phyloP scores from a whole-genome alignment of 2,797 vertebrate species.

The Acestrorhynchus altus region DNA sequence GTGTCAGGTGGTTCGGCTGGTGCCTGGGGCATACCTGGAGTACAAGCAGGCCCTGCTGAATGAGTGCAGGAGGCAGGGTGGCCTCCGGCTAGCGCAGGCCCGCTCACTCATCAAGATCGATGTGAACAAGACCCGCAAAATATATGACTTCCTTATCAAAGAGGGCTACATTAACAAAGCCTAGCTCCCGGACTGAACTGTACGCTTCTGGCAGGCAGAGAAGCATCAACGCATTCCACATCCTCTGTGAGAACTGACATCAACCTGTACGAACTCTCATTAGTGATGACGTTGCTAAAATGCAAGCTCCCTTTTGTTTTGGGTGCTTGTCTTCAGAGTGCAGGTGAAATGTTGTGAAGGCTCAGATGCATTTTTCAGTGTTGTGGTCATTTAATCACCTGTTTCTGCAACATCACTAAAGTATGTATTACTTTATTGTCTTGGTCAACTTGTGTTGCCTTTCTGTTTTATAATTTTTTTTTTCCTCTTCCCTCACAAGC shows the following conservation, averaged over 20 bases:
- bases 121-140: slow-evolving; percentile 98
- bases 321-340: not conserved
- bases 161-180: slow-evolving; percentile 97
- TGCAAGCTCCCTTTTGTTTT: not conserved
- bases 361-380: not conserved
- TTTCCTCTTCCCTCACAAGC: not conserved
- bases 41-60: slow-evolving; percentile 96
- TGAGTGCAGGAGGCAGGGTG: slow-evolving; percentile 95
- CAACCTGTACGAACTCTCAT: not conserved
- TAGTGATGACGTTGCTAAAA: not conserved
- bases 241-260: not conserved
- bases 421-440: not conserved
- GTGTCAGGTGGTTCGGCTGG: slow-evolving; percentile 97
- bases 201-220: slow-evolving; percentile 36
- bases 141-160: slow-evolving; percentile 98
- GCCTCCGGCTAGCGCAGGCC: slow-evolving; percentile 93
- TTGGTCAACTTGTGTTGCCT: not conserved
- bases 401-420: not conserved
- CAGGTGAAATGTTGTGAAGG: not conserved
- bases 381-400: not conserved
- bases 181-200: slow-evolving; percentile 61
- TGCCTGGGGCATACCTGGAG: slow-evolving; percentile 97
- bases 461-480: not conserved
- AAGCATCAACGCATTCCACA: not conserved
- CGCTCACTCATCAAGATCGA: slow-evolving; percentile 98